These are phyloP conservation scores for Aphaenogaster rudis DNA, from an alignment of 1,140 invertebrate species.

Conservation along the genomic window DNA sequence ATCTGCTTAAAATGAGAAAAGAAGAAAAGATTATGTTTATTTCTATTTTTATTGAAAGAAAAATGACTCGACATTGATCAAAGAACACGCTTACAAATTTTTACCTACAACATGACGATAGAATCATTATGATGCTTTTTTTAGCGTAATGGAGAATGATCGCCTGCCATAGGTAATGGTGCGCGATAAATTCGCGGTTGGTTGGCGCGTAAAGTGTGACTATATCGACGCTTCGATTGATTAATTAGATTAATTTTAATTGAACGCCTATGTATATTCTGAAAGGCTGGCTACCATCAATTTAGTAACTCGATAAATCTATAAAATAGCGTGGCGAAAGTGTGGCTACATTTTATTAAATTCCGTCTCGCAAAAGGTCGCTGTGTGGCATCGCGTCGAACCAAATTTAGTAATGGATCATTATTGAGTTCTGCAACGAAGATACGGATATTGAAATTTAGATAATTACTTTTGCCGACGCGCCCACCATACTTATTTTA, in stretches of 20 bases:
- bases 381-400: slow-evolving; percentile 7
- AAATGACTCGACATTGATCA: background rate
- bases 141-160: slow-evolving; percentile 25
- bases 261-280: slow-evolving; percentile 57
- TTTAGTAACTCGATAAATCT: slow-evolving; percentile 69
- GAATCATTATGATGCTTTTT: background rate
- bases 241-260: slow-evolving; percentile 73
- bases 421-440: slow-evolving; percentile 50
- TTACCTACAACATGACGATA: background rate
- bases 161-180: slow-evolving; percentile 51
- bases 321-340: slow-evolving; percentile 67
- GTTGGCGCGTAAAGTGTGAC: slow-evolving; percentile 52
- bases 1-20: background rate
- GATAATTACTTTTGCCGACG: slow-evolving; percentile 33
- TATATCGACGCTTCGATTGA: slow-evolving; percentile 40
- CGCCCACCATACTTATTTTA: background rate
- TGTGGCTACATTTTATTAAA: slow-evolving; percentile 70
- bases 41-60: background rate
- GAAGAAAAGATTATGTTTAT: background rate
- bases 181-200: slow-evolving; percentile 61
- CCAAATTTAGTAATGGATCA: slow-evolving; percentile 70
- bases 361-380: slow-evolving; percentile 63
- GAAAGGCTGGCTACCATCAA: slow-evolving; percentile 53
- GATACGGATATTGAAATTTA: slow-evolving; percentile 48
- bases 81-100: background rate